phyloP scores from a whole-genome alignment of 2,888 invertebrate species.

The Sussaba pulchella region DNA sequence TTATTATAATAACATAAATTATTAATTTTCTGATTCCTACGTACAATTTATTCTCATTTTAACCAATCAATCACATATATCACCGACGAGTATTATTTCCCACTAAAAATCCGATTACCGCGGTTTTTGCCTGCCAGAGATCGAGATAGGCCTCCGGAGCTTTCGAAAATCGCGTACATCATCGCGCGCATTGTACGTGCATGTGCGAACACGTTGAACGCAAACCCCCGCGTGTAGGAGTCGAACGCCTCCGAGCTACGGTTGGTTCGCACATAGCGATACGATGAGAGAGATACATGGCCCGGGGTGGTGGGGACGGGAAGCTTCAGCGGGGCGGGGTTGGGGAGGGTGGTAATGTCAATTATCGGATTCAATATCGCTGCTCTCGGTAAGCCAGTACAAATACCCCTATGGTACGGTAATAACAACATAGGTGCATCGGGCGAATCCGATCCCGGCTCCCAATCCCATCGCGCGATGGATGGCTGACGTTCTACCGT shows the following conservation, averaged over 20 bases:
- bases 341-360: constrained; percentile 80
- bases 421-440: constrained; percentile 82
- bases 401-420: constrained; percentile 83
- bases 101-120: too few relatives aligned
- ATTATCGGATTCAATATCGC: constrained; percentile 84
- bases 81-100: too few relatives aligned
- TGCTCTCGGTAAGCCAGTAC: constrained; percentile 83
- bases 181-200: constrained; percentile 31
- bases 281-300: constrained; percentile 24
- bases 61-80: too few relatives aligned
- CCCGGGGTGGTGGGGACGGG: background rate
- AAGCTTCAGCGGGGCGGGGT: constrained; percentile 49
- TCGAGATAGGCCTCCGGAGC: constrained; percentile 26
- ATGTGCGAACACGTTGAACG: constrained; percentile 47
- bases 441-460: constrained; percentile 80
- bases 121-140: too few relatives aligned
- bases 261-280: constrained; percentile 51
- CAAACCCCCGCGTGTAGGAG: too few relatives aligned
- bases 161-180: constrained; percentile 35
- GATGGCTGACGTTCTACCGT: constrained; percentile 78
- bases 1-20: too few relatives aligned
- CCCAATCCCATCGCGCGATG: constrained; percentile 78
- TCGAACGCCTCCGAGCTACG: constrained; percentile 47
- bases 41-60: too few relatives aligned
- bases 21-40: too few relatives aligned